Base-by-base conservation (phyloP, 2,797 vertebrate species). In the Chloroceryle amazona region DNA sequence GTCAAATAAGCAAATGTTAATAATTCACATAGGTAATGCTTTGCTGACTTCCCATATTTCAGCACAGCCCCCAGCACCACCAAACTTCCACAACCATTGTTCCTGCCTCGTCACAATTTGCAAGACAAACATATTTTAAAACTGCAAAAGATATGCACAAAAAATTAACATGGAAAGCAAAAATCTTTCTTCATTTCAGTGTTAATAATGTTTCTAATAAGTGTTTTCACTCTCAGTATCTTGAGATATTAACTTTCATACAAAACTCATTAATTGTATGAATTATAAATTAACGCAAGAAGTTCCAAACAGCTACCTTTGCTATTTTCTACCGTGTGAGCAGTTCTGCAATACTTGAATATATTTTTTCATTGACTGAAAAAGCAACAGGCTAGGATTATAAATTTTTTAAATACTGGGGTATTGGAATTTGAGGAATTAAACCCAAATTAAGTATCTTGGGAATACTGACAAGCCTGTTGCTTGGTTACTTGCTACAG, bases 241-340 rank as follows among this genome's bases (percentile, higher is more conserved):
- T 78, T 1, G 0, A 90, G 72, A 82, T 65, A 61, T 26, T 74
- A 93, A 74, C 70, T 84, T 84, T 78, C 62, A 73, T 28, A 70
- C 12, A 80, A 84, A 93, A 72, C 39, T 66, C 72, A 93, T 96
- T 89, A 86, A 75, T 90, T 90, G 72, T 63, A 91, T 89, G 55
- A 76, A 80, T 86, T 89, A 58, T 33, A 70, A 90, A 96, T 90
- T 74, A 87, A 82, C 15, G 52, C 13, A 92, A 41, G 82, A 91
- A 54, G 47, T 91, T 81, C 62, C 65, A 89, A 94, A 82, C 28
- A 70, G 35, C 79, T 58, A 71, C 61, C 54, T 74, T 78, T 46
- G 13, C 44, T 92, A 63, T 92, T 86, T 93, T 82, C 60, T 87
- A 86, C 35, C 31, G 3, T 46, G 71, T 60, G 78, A 83, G 16